phyloP scores from a whole-genome alignment of 2,888 invertebrate species.

The Formica aserva region DNA sequence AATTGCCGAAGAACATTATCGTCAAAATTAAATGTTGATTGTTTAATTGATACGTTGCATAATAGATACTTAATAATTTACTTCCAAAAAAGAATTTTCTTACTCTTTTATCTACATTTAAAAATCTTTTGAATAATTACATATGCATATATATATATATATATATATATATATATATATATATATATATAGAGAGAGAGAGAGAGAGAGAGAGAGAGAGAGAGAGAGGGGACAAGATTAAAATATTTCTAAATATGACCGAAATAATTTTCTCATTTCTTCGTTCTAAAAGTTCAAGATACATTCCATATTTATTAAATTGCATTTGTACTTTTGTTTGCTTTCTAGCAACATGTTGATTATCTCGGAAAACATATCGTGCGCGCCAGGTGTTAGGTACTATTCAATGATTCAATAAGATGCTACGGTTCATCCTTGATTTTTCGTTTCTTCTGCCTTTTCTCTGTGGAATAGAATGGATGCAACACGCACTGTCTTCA shows the following conservation, averaged over 20 bases:
- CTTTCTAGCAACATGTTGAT: neutral
- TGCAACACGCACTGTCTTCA: neutral
- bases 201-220: neutral
- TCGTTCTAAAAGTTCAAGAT: neutral
- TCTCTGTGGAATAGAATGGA: neutral
- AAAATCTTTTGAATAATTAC: neutral
- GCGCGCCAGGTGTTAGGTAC: neutral
- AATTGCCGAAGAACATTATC: neutral
- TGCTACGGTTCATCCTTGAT: neutral
- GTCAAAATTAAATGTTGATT: neutral
- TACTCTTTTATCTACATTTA: neutral
- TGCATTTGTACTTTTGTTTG: neutral
- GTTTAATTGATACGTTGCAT: neutral
- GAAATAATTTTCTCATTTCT: neutral
- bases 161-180: too few relatives aligned
- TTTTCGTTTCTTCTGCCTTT: neutral
- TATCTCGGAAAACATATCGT: constrained; percentile 2
- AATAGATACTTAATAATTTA: neutral
- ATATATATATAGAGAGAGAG: neutral
- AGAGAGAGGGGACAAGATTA: too few relatives aligned
- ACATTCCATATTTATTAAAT: neutral
- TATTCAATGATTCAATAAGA: constrained; percentile 41
- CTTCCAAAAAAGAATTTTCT: neutral
- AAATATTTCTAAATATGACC: neutral
- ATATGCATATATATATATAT: neutral